phyloP scores from a whole-genome alignment of 2,113 vertebrate genomes.

The Chloropsis hardwickii region DNA sequence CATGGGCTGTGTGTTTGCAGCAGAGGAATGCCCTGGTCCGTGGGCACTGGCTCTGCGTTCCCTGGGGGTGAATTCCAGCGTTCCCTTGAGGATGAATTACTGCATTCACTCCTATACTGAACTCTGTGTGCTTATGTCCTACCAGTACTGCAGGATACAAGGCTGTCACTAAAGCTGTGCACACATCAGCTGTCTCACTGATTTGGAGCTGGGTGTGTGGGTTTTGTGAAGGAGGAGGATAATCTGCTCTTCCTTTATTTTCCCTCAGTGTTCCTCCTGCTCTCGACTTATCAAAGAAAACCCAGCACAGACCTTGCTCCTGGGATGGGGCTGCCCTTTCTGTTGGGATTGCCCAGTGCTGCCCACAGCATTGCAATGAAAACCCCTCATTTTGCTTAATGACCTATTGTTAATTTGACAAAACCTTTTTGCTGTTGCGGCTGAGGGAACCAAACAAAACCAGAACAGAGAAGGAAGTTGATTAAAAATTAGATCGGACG shows the following conservation, averaged over 20 bases:
- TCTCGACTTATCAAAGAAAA: not conserved
- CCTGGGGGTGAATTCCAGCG: not conserved
- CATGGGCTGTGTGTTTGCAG: not conserved
- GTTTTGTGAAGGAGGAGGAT: constrained; percentile 51
- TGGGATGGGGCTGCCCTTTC: not conserved
- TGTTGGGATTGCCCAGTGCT: not conserved
- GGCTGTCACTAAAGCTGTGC: not conserved
- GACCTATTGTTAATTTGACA: not conserved
- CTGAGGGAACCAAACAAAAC: not conserved
- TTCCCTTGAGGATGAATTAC: not conserved
- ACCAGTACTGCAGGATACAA: not conserved
- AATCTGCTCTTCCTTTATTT: constrained; percentile 13
- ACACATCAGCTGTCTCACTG: not conserved
- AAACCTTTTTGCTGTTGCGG: not conserved
- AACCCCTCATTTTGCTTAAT: not conserved
- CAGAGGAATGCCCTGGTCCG: not conserved
- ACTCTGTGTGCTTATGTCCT: not conserved
- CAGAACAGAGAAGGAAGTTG: not conserved
- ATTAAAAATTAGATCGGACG: not conserved
- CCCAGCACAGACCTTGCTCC: not conserved
- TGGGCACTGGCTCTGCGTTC: not conserved
- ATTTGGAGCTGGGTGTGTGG: constrained; percentile 16
- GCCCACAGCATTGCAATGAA: not conserved
- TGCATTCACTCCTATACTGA: not conserved
- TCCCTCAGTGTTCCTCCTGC: not conserved